Conservation (phyloP, 2,113 vertebrate genomes). For the Circaetus gallicus region DNA sequence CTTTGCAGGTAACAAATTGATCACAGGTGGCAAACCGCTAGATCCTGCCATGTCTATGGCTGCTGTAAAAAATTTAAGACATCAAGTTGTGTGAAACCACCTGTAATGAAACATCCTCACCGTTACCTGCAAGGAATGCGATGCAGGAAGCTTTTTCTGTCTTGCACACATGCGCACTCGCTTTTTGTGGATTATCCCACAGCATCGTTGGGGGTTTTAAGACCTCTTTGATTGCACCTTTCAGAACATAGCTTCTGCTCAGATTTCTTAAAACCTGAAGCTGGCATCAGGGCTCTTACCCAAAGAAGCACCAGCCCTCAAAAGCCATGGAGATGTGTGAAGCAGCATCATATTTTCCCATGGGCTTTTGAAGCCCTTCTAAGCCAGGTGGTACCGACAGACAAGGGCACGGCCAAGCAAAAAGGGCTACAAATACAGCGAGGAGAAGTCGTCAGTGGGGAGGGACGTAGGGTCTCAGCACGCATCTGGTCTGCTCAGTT, state of each 20-base stretch:
- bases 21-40: not conserved
- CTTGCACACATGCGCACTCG: rapidly evolving
- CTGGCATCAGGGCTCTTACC: not conserved
- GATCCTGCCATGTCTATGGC: not conserved
- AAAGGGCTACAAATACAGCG: not conserved
- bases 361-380: not conserved
- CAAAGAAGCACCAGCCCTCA: not conserved
- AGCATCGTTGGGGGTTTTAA: not conserved
- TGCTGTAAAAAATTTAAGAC: not conserved
- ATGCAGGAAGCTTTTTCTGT: not conserved
- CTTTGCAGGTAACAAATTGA: not conserved
- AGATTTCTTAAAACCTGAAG: not conserved
- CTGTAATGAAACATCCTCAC: not conserved
- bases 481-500: not conserved
- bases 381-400: not conserved
- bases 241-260: slow-evolving; percentile 24
- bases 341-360: not conserved
- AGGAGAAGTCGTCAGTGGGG: not conserved
- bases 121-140: not conserved
- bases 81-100: not conserved
- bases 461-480: not conserved
- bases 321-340: not conserved
- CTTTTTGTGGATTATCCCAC: not conserved
- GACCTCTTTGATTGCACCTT: slow-evolving; percentile 35
- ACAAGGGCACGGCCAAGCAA: not conserved